phyloP scores from a whole-genome alignment of 2,888 invertebrate species.

The Sphaerophoria taeniata region DNA sequence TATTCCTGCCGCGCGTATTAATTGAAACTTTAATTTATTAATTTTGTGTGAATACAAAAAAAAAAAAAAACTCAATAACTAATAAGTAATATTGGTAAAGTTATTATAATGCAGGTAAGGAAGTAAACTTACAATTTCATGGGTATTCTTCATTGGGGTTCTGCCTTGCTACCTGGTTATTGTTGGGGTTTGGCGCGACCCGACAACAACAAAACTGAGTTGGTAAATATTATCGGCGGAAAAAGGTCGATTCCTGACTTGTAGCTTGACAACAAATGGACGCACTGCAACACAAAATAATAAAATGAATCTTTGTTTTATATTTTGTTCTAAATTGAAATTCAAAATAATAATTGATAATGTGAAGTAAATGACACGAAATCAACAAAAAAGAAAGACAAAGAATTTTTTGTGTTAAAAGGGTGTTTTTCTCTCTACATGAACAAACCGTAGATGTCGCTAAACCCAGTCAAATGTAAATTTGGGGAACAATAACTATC shows the following conservation, averaged over 20 bases:
- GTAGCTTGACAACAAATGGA: constrained; percentile 88
- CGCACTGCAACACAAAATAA: constrained; percentile 84
- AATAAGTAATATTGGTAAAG: too few relatives aligned
- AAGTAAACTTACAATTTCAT: constrained; percentile 86
- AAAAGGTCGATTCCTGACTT: constrained; percentile 88
- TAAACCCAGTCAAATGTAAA: too few relatives aligned
- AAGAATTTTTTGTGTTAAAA: too few relatives aligned
- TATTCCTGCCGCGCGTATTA: constrained; percentile 41
- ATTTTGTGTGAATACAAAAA: constrained; percentile 25
- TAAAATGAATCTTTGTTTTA: not conserved
- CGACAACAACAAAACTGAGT: constrained; percentile 89
- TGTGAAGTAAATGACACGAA: not conserved
- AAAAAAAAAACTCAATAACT: too few relatives aligned
- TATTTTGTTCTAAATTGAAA: constrained; percentile 12
- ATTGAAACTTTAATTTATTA: constrained; percentile 59
- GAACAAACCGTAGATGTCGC: too few relatives aligned
- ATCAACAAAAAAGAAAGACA: too few relatives aligned
- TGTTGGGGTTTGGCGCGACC: constrained; percentile 89
- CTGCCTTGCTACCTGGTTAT: constrained; percentile 92
- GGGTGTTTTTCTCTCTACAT: too few relatives aligned
- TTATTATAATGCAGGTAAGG: too few relatives aligned
- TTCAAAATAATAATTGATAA: not conserved
- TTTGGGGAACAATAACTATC: too few relatives aligned
- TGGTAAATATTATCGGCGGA: constrained; percentile 89
- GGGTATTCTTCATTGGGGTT: constrained; percentile 86